These are phyloP conservation scores for Parnassius smintheus DNA, from an alignment of 2,888 invertebrate species.

Conservation along the genomic window DNA sequence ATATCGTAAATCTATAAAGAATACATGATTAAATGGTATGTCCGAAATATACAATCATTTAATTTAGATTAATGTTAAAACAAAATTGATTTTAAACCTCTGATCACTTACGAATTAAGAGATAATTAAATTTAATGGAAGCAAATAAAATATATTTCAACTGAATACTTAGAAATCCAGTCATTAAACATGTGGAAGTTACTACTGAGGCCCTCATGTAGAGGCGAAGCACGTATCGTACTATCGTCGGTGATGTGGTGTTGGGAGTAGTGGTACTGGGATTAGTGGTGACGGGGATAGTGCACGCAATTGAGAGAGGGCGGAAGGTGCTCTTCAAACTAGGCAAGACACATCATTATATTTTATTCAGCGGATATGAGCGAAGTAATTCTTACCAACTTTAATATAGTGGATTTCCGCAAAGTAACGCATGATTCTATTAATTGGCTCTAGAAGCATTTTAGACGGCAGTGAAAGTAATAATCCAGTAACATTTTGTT, in stretches of 20 bases:
- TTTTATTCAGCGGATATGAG: no score
- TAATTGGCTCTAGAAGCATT: no score
- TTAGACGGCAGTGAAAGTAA: not conserved
- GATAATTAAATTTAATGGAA: conserved; percentile 63
- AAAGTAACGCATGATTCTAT: no score
- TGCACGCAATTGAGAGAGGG: no score
- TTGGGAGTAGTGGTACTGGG: no score
- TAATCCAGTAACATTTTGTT: not conserved
- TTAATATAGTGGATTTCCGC: no score
- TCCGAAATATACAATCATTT: conserved; percentile 74
- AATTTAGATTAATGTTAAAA: conserved; percentile 67
- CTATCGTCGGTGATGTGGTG: no score
- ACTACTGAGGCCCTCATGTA: conserved; percentile 20
- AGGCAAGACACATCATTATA: no score
- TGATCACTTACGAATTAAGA: conserved; percentile 60
- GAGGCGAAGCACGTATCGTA: no score
- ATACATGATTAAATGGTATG: conserved; percentile 69
- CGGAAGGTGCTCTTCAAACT: no score
- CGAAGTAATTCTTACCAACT: no score
- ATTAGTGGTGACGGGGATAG: no score
- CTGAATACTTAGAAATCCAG: conserved; percentile 39
- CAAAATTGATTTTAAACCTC: conserved; percentile 62
- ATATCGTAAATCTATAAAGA: conserved; percentile 53
- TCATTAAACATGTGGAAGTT: conserved; percentile 50
- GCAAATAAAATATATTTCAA: conserved; percentile 52